Conservation (phyloP, 2,888 invertebrate genomes). For the Mythimna vitellina region DNA sequence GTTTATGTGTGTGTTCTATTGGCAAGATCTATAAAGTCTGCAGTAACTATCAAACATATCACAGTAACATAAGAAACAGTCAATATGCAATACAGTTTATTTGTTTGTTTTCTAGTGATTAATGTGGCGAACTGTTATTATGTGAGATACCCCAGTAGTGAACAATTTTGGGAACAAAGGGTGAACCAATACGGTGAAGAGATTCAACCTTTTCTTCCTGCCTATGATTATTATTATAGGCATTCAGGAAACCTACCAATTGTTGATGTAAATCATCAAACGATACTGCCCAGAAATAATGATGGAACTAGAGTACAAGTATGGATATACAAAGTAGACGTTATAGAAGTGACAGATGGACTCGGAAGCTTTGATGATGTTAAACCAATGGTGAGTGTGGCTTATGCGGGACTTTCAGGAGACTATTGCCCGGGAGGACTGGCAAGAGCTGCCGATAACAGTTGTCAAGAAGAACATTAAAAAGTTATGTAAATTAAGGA, state of each 20-base stretch:
- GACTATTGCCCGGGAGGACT: neutral
- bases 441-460: neutral
- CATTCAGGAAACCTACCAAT: neutral
- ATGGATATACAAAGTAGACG: conserved; percentile 24
- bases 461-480: neutral
- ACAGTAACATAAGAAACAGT: neutral
- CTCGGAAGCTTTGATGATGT: neutral
- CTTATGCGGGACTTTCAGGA: neutral
- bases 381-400: accelerated
- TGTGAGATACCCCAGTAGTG: neutral
- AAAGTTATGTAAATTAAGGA: neutral
- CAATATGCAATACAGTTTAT: neutral
- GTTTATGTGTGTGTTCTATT: neutral
- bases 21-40: neutral
- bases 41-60: neutral
- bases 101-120: conserved; percentile 1
- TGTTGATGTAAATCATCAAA: neutral
- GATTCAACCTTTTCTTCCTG: neutral
- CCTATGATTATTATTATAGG: neutral
- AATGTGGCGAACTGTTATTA: neutral
- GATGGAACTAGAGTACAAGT: conserved; percentile 10
- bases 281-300: neutral
- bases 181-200: neutral
- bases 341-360: conserved; percentile 4
- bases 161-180: neutral